Evolutionary conservation across 2,797 vertebrate species (phyloP).

Genomic region (Gephyroberyx darwinii): DNA sequence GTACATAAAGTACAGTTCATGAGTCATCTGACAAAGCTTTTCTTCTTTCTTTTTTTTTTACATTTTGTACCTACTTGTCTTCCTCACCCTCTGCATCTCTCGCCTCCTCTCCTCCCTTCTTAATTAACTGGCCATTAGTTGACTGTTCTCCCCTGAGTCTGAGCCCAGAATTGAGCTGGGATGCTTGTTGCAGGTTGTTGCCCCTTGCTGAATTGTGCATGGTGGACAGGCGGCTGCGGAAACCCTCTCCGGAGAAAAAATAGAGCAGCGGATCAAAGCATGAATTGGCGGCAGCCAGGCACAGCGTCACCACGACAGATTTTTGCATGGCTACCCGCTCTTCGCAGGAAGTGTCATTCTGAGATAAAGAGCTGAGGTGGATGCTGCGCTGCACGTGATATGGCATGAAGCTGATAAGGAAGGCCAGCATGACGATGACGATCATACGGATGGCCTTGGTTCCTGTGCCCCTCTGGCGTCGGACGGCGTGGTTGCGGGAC

Average conservation of each 20-base stretch:
- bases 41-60: background rate
- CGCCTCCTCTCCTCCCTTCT: background rate
- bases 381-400: constrained; percentile 93
- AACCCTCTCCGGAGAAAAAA: constrained; percentile 93
- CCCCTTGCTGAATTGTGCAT: constrained; percentile 73
- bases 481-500: constrained; percentile 72
- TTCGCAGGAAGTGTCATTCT: constrained; percentile 62
- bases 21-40: background rate
- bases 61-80: background rate
- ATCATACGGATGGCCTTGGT: constrained; percentile 92
- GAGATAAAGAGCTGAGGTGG: constrained; percentile 82
- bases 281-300: constrained; percentile 91
- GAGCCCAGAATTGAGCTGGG: background rate
- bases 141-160: background rate
- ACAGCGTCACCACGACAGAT: constrained; percentile 89
- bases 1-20: background rate
- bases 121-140: constrained; percentile 9
- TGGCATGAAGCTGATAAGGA: constrained; percentile 91
- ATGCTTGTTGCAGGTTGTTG: accelerated
- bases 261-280: constrained; percentile 96
- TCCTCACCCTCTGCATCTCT: background rate
- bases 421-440: constrained; percentile 87
- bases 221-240: constrained; percentile 86
- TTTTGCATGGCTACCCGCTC: constrained; percentile 87
- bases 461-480: constrained; percentile 77